phyloP scores from a whole-genome alignment of 1,140 invertebrate genomes.

The Magallana ariakensis region DNA sequence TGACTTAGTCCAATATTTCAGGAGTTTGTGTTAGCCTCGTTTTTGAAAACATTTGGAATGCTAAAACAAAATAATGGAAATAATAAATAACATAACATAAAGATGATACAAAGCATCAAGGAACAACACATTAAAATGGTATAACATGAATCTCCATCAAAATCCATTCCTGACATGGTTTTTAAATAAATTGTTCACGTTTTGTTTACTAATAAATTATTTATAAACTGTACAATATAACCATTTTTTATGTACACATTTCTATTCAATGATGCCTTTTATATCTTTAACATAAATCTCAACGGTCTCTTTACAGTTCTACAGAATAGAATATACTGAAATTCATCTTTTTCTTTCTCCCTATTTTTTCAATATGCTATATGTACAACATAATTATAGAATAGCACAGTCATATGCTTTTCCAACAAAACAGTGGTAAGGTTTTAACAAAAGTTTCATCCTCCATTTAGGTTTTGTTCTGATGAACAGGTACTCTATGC shows the following conservation, averaged over 20 bases:
- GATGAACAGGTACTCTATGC: background rate
- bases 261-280: too few species aligned
- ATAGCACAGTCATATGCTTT: too few species aligned
- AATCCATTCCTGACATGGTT: background rate
- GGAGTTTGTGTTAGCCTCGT: background rate
- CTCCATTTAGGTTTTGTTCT: background rate
- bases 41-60: constrained; percentile 7
- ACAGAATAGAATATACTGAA: too few species aligned
- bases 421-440: background rate
- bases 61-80: background rate
- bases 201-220: too few species aligned
- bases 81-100: constrained; percentile 25
- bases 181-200: background rate
- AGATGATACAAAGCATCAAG: background rate
- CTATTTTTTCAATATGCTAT: too few species aligned
- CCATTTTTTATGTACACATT: too few species aligned
- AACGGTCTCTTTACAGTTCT: too few species aligned
- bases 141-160: background rate
- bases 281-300: too few species aligned
- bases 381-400: too few species aligned
- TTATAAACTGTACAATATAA: too few species aligned
- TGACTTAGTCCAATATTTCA: too few species aligned
- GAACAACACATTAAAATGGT: background rate
- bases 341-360: too few species aligned
- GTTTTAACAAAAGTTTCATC: background rate